Conservation (phyloP, 2,797 vertebrate species). For the Microtus californicus region DNA sequence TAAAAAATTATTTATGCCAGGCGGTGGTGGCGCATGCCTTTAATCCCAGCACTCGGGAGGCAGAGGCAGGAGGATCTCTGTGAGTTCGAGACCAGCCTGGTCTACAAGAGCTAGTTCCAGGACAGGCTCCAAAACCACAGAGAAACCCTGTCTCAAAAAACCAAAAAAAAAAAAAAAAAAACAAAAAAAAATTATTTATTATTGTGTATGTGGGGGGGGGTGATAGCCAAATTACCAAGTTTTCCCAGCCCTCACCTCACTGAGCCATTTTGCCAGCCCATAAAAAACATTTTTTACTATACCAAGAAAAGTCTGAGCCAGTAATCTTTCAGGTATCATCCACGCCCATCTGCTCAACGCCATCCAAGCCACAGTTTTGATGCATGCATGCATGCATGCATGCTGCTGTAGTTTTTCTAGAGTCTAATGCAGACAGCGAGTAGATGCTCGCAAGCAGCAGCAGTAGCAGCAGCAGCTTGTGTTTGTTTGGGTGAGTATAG, state of each 20-base stretch:
- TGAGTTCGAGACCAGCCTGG: too few relatives aligned
- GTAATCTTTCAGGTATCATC: conserved; percentile 37
- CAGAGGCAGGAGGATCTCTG: too few relatives aligned
- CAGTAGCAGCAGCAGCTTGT: conserved; percentile 1
- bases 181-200: background rate
- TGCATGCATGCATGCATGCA: background rate
- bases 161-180: too few relatives aligned
- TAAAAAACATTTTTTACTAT: background rate
- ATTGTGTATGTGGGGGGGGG: background rate
- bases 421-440: background rate
- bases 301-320: background rate
- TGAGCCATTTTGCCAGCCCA: background rate
- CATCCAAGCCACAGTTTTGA: conserved; percentile 1
- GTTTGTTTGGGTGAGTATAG: conserved; percentile 55
- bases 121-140: too few relatives aligned
- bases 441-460: background rate
- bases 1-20: background rate
- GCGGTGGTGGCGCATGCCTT: too few relatives aligned
- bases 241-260: background rate
- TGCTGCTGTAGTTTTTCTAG: background rate
- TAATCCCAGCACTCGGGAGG: too few relatives aligned
- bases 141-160: too few relatives aligned
- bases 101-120: too few relatives aligned
- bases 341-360: background rate
- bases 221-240: background rate